Evolutionary conservation across 2,113 vertebrate genomes (phyloP).

Genomic region (Pitta sordida): DNA sequence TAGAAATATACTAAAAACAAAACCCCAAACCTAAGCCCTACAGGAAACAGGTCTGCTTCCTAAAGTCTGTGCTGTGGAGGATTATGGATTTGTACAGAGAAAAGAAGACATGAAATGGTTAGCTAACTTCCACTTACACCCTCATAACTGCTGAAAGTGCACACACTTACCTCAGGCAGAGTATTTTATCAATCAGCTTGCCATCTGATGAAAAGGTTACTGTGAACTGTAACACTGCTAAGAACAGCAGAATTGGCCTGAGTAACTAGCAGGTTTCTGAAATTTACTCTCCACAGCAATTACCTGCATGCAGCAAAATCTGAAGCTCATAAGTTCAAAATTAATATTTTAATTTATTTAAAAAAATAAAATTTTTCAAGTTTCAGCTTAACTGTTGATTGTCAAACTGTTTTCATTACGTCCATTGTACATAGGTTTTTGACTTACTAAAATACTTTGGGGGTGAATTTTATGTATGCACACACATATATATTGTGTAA

Average conservation of each 20-base stretch:
- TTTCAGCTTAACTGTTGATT: not conserved
- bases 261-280: not conserved
- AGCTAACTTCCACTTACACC: not conserved
- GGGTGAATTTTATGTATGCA: not conserved
- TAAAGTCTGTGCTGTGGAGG: not conserved
- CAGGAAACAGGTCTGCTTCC: not conserved
- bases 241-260: not conserved
- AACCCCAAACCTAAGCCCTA: not conserved
- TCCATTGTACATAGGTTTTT: not conserved
- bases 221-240: not conserved
- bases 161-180: not conserved
- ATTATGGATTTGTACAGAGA: not conserved
- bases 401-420: not conserved
- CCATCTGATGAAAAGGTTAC: not conserved
- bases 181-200: not conserved
- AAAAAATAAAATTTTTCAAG: not conserved
- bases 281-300: not conserved
- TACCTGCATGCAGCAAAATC: not conserved
- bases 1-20: not conserved
- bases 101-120: not conserved
- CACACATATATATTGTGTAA: not conserved
- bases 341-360: not conserved
- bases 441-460: not conserved
- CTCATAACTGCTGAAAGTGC: not conserved
- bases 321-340: not conserved